Percentiles rank a stretch among this genome's conserved stretches.
These are phyloP conservation scores for Drosophila serrata DNA, from an alignment of 1,140 invertebrate genomes.

Conservation along the genomic window DNA sequence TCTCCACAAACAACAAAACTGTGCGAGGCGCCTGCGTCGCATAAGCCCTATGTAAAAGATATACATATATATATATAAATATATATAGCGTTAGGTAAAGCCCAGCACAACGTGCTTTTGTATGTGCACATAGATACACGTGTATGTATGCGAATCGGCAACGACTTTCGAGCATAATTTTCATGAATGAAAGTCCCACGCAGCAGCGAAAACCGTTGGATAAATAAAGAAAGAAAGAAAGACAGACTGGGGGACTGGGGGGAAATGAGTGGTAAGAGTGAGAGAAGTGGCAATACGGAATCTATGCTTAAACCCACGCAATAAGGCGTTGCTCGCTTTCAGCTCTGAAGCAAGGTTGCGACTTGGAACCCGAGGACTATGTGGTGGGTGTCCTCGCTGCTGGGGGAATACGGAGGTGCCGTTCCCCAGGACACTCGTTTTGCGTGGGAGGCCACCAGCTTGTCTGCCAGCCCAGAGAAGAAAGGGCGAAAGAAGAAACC, in stretches of 20 bases:
- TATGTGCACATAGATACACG: slow-evolving; percentile 19
- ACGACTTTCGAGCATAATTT: slow-evolving; percentile 67
- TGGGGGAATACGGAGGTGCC: slow-evolving; percentile 3
- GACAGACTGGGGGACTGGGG: neutral
- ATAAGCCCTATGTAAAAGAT: slow-evolving; percentile 8
- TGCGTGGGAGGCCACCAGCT: slow-evolving; percentile 37
- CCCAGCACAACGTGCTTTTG: slow-evolving; percentile 37
- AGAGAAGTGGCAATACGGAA: slow-evolving; percentile 7
- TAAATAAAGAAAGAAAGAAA: slow-evolving; percentile 28
- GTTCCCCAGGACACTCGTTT: slow-evolving; percentile 36
- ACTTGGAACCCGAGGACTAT: slow-evolving; percentile 15
- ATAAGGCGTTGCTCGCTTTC: slow-evolving; percentile 26
- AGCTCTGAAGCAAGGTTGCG: slow-evolving; percentile 27
- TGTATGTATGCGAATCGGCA: slow-evolving; percentile 21
- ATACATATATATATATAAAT: neutral
- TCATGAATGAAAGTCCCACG: slow-evolving; percentile 85
- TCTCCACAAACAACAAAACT: slow-evolving; percentile 65
- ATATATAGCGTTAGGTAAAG: slow-evolving; percentile 31
- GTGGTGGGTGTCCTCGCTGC: slow-evolving; percentile 5
- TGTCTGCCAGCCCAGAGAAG: slow-evolving; percentile 5
- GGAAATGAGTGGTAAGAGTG: neutral
- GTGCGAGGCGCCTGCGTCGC: slow-evolving; percentile 53
- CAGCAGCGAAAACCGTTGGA: slow-evolving; percentile 47
- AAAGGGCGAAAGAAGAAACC: neutral
- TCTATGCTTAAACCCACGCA: slow-evolving; percentile 43